Evolutionary conservation across 2,797 vertebrate species (phyloP), one percentile per base, ranked within the genome.

Genomic region (Epinephelus coioides): DNA sequence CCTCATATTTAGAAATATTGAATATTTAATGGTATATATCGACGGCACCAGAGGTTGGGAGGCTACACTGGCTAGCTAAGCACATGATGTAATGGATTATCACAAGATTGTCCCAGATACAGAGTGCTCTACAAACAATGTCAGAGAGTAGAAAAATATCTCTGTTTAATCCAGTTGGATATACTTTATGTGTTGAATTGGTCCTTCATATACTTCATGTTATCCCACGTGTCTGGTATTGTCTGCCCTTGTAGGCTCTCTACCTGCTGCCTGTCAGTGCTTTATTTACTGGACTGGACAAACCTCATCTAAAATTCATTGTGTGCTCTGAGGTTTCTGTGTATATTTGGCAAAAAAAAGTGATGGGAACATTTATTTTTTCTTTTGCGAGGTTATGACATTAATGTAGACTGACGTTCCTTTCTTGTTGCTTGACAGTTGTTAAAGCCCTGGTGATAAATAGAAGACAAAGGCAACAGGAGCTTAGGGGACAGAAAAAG

Each of bases 21-120:
- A 70, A 77, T 79, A 78, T 86, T 84, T 86, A 34, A 77, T 80
- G 59, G 21, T 75, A 62, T 76, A 73, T 78, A 10, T 76, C 62
- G 25, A 81, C 59, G 44, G 47, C 54, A 54, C 64, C 86, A 90
- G 84, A 89, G 90, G 88, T 90, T 86, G 73, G 67, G 84, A 84
- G 69, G 82, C 83, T 84, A 78, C 84, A 69, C 76, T 60, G 81
- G 83, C 61, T 84, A 86, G 82, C 88, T 86, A 84, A 92, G 89
- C 91, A 91, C 93, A 91, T 94, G 93, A 94, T 93, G 94, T 93
- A 92, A 94, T 94, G 92, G 92, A 93, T 93, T 93, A 94, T 92
- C 92, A 92, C 90, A 93, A 94, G 93, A 92, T 91, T 93, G 92
- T 92, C 92, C 92, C 94, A 94, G 92, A 93, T 95, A 91, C 87